These are phyloP conservation scores for Ips typographus DNA, from an alignment of 1,140 invertebrate species.

Conservation along the genomic window DNA sequence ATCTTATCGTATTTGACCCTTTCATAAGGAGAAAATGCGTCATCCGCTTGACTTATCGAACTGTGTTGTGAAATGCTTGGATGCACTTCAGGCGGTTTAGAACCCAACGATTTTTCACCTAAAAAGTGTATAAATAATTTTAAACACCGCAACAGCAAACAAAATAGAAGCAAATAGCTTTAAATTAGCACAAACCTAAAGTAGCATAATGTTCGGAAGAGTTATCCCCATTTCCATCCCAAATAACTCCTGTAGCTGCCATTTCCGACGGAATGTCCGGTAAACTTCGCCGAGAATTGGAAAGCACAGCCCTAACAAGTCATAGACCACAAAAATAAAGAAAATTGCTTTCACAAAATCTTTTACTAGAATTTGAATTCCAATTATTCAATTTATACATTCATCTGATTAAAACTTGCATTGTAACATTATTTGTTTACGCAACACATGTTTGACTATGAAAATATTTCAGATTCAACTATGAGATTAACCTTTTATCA, in stretches of 20 bases:
- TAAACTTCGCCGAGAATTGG: constrained; percentile 63
- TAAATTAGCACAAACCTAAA: constrained; percentile 51
- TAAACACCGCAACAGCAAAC: too few species aligned
- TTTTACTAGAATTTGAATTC: background rate
- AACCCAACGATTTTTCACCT: constrained; percentile 47
- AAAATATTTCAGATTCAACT: background rate
- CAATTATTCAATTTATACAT: too few species aligned
- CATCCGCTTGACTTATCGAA: constrained; percentile 61
- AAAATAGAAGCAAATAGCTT: too few species aligned
- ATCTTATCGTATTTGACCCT: constrained; percentile 60
- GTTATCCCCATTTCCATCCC: constrained; percentile 57
- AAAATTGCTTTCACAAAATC: background rate
- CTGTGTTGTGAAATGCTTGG: constrained; percentile 61
- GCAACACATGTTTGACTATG: too few species aligned
- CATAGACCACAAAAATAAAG: constrained; percentile 1
- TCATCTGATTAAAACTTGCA: too few species aligned
- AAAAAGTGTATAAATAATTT: background rate
- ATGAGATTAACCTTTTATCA: constrained; percentile 44
- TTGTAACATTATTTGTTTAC: too few species aligned
- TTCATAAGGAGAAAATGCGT: constrained; percentile 61
- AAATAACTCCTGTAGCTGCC: constrained; percentile 51
- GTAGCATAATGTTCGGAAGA: constrained; percentile 68
- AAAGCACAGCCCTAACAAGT: constrained; percentile 37
- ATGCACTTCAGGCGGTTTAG: constrained; percentile 48
- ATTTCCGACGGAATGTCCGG: constrained; percentile 63